phyloP scores from a whole-genome alignment of 2,113 vertebrate species.

The Pseudolaguvia tuberculata region DNA sequence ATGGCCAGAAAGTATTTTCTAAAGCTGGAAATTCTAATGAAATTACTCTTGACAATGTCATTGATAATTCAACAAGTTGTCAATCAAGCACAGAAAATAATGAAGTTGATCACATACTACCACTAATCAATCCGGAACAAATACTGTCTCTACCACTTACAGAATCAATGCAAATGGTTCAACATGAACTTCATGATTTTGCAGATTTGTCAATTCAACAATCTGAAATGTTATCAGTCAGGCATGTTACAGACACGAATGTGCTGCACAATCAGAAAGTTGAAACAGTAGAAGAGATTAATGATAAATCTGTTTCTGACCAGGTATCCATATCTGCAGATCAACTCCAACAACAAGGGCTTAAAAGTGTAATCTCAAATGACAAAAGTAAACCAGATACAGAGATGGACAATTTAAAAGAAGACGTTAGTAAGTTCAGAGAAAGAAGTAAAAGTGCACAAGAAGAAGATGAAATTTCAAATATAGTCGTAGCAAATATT shows the following conservation, averaged over 20 bases:
- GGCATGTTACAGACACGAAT: not conserved
- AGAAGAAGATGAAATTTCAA: not conserved
- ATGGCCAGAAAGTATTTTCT: not conserved
- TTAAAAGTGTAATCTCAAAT: not conserved
- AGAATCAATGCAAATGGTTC: not conserved
- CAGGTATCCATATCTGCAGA: not conserved
- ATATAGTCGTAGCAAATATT: not conserved
- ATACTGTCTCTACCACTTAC: not conserved
- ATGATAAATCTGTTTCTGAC: not conserved
- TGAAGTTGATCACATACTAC: not conserved
- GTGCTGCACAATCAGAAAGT: not conserved
- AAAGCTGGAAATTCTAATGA: not conserved
- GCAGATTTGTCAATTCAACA: not conserved
- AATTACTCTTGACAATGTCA: not conserved
- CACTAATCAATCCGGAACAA: not conserved
- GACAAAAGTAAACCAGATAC: not conserved
- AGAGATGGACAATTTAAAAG: not conserved
- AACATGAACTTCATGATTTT: not conserved
- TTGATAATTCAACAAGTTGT: not conserved
- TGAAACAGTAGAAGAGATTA: not conserved
- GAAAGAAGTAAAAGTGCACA: not conserved
- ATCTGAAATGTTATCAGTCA: not conserved
- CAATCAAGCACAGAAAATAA: not conserved
- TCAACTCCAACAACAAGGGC: not conserved
- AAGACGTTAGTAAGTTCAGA: not conserved